Conservation (phyloP, 2,113 vertebrate species). For the Strix uralensis region DNA sequence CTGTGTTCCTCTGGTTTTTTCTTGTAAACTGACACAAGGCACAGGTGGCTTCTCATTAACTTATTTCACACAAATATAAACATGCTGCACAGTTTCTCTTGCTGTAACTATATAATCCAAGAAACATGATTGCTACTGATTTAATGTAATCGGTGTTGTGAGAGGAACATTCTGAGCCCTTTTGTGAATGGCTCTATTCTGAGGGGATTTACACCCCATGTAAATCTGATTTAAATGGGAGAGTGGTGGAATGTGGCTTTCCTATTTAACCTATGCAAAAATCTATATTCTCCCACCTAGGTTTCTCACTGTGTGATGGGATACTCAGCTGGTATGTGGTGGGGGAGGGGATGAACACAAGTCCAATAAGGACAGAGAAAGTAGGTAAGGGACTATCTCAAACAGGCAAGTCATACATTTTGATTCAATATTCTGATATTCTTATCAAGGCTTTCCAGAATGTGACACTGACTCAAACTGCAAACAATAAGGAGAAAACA, state of each 20-base stretch:
- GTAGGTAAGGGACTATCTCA: conserved; percentile 50
- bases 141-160: conserved; percentile 63
- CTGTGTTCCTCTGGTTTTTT: conserved; percentile 41
- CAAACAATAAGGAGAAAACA: conserved; percentile 69
- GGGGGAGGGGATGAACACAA: conserved; percentile 24
- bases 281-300: conserved; percentile 51
- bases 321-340: neutral
- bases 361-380: conserved; percentile 33
- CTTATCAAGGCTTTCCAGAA: conserved; percentile 73
- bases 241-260: conserved; percentile 61
- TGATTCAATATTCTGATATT: conserved; percentile 72
- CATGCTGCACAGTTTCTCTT: conserved; percentile 48
- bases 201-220: conserved; percentile 65
- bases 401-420: conserved; percentile 54
- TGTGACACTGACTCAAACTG: conserved; percentile 63
- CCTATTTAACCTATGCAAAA: conserved; percentile 66
- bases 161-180: conserved; percentile 48
- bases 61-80: conserved; percentile 75
- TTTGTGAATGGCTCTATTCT: conserved; percentile 58
- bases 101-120: conserved; percentile 62
- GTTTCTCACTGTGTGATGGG: conserved; percentile 40
- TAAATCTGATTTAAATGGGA: conserved; percentile 70
- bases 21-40: conserved; percentile 44
- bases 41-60: conserved; percentile 72
- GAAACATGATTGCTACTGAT: conserved; percentile 64